These are phyloP conservation scores for Pharmacophagus antenor DNA, from an alignment of 2,888 invertebrate species.

Conservation along the genomic window DNA sequence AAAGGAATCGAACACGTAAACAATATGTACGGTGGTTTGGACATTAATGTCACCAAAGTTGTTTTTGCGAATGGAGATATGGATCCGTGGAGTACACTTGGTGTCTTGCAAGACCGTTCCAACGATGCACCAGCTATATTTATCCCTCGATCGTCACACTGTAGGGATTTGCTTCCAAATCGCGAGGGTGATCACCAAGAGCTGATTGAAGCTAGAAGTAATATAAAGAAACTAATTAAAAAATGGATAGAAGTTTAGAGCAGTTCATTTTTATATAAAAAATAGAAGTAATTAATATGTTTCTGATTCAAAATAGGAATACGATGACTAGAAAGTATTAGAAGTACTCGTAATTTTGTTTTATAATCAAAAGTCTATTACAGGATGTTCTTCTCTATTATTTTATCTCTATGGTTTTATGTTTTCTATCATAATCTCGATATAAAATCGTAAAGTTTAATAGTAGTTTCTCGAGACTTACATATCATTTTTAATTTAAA, in stretches of 20 bases:
- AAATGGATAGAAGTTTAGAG: constrained; percentile 58
- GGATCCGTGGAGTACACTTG: constrained; percentile 81
- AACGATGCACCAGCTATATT: constrained; percentile 60
- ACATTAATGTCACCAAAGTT: constrained; percentile 75
- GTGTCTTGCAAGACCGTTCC: constrained; percentile 69
- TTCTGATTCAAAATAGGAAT: too few species aligned
- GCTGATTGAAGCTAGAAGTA: constrained; percentile 55
- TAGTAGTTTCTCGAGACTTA: too few species aligned
- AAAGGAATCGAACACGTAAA: constrained; percentile 65
- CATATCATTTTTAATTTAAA: too few species aligned
- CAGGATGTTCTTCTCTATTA: too few species aligned
- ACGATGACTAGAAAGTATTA: too few species aligned
- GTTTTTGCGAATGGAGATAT: constrained; percentile 81
- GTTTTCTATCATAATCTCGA: too few species aligned
- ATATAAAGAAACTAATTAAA: constrained; percentile 60
- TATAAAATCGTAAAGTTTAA: too few species aligned
- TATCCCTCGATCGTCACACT: constrained; percentile 58
- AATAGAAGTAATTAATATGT: too few species aligned
- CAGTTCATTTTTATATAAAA: not conserved
- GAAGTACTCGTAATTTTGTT: too few species aligned
- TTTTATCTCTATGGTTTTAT: too few species aligned
- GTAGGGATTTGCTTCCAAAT: constrained; percentile 58
- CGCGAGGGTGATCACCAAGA: constrained; percentile 52
- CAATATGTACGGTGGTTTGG: constrained; percentile 67
- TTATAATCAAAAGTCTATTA: too few species aligned